Evolutionary conservation across 2,113 vertebrate species (phyloP).

Genomic region (Strigops habroptila): DNA sequence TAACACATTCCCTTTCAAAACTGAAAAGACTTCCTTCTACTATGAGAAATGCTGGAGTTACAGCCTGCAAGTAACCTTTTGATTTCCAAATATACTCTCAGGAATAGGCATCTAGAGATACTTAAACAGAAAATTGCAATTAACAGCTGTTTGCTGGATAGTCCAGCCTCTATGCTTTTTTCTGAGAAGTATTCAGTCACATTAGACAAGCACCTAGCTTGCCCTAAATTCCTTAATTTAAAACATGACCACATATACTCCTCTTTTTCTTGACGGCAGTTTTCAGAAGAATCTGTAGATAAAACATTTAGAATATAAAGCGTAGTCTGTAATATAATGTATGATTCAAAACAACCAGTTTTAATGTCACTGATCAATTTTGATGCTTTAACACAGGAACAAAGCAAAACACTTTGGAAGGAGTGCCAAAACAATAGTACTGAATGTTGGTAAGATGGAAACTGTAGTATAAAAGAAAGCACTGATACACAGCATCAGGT

Average conservation of each 20-base stretch:
- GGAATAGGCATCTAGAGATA: not conserved
- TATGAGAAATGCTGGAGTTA: not conserved
- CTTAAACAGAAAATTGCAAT: not conserved
- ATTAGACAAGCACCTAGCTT: not conserved
- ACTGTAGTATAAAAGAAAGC: not conserved
- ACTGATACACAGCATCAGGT: not conserved
- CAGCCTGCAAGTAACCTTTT: not conserved
- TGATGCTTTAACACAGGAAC: not conserved
- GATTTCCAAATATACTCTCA: not conserved
- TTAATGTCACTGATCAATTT: not conserved
- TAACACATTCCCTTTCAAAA: not conserved
- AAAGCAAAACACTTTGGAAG: not conserved
- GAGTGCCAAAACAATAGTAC: not conserved
- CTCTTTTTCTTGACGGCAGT: not conserved
- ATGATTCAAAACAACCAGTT: not conserved
- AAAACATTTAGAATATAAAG: not conserved
- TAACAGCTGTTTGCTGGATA: not conserved
- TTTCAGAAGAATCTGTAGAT: not conserved
- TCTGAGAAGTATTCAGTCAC: not conserved
- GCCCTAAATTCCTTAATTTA: not conserved
- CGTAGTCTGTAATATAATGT: not conserved
- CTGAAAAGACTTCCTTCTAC: not conserved
- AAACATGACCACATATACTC: not conserved
- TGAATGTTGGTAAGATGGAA: not conserved
- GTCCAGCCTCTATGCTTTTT: not conserved